Conservation (phyloP, 1,140 invertebrate genomes). For the Thereuonema tuberculata region DNA sequence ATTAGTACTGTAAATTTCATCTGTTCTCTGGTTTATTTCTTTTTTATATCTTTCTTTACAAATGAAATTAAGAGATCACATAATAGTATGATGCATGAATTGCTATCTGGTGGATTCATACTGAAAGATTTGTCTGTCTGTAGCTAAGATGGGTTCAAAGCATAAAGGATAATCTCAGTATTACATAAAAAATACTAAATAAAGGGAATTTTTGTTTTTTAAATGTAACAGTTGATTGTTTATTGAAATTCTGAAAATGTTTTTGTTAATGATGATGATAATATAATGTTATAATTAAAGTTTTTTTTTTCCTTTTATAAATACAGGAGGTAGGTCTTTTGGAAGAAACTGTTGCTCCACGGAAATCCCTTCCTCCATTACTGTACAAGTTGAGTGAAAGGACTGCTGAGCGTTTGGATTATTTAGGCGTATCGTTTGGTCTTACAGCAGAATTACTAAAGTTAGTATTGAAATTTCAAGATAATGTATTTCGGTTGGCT, state of each 20-base stretch:
- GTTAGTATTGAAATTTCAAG: conserved; percentile 12
- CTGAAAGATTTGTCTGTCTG: no score
- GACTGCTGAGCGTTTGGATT: conserved; percentile 72
- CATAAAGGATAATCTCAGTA: no score
- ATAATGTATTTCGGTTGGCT: no score
- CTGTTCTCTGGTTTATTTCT: no score
- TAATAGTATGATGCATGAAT: no score
- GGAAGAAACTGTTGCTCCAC: conserved; percentile 29
- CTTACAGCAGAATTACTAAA: conserved; percentile 68
- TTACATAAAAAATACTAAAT: no score
- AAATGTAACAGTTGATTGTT: neutral
- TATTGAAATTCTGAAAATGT: neutral
- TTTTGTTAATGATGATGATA: neutral
- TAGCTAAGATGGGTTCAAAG: no score
- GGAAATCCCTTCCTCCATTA: conserved; percentile 41
- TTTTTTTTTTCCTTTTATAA: neutral
- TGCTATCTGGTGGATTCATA: no score
- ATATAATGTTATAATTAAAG: neutral
- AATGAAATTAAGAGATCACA: no score
- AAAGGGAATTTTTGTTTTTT: no score
- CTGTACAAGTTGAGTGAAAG: conserved; percentile 57
- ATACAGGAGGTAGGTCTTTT: conserved; percentile 27
- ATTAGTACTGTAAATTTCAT: no score
- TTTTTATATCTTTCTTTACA: no score
- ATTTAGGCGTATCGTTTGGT: conserved; percentile 88